Evolutionary conservation across 2,888 invertebrate genomes (phyloP).

Genomic region (Leuctra nigra): DNA sequence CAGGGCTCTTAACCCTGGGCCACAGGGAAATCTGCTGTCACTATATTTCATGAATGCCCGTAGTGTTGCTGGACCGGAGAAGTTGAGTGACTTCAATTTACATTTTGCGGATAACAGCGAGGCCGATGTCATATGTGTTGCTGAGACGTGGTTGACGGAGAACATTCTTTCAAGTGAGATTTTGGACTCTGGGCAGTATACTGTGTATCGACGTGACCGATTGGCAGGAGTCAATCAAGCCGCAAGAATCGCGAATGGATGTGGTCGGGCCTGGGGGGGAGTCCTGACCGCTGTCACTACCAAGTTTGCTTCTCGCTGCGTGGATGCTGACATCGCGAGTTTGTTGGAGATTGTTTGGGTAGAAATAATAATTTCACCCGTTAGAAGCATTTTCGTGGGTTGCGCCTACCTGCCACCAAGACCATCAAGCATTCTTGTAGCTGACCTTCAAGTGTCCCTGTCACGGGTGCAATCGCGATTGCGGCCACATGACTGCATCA

Average conservation of each 20-base stretch:
- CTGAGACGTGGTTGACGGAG: slow-evolving; percentile 3
- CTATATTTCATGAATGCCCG: slow-evolving; percentile 7
- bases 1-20: no score
- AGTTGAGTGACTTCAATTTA: not conserved
- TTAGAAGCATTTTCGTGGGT: not conserved
- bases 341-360: slow-evolving; percentile 3
- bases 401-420: not conserved
- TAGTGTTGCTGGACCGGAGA: not conserved
- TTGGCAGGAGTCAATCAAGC: not conserved
- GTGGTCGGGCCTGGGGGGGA: slow-evolving; percentile 10
- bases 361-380: not conserved
- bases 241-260: not conserved
- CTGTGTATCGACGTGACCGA: not conserved
- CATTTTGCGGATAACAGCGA: slow-evolving; percentile 9
- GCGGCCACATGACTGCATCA: not conserved
- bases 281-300: not conserved
- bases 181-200: not conserved
- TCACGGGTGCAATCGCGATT: not conserved
- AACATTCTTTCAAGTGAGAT: slow-evolving; percentile 2
- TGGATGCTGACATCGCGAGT: no score
- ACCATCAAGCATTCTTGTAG: not conserved
- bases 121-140: slow-evolving; percentile 3
- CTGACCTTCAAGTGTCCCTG: not conserved
- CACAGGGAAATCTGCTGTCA: not conserved
- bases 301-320: not conserved